Conservation (phyloP, 2,888 invertebrate genomes). For the Metacarcinus magister region DNA sequence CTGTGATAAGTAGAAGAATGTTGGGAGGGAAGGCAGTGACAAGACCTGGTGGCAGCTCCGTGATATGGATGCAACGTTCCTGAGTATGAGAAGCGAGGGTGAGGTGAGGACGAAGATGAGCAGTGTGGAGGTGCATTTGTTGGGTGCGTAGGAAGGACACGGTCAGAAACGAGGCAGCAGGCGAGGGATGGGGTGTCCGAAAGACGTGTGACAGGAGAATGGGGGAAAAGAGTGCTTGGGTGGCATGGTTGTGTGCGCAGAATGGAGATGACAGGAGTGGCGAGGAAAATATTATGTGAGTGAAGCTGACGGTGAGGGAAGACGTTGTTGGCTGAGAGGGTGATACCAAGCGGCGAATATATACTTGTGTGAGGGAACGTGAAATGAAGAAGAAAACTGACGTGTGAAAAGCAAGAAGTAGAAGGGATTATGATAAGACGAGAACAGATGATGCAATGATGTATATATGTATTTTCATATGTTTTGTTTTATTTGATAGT, state of each 20-base stretch:
- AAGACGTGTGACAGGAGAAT: background rate
- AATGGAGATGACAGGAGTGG: conserved; percentile 35
- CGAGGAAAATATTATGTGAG: background rate
- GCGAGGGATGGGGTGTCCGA: background rate
- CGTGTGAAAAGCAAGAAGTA: background rate
- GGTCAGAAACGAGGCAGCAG: background rate
- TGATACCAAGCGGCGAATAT: background rate
- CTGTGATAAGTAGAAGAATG: background rate
- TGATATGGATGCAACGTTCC: background rate
- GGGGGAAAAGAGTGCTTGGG: background rate
- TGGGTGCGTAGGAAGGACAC: background rate
- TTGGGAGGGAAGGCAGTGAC: background rate
- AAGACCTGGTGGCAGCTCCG: background rate
- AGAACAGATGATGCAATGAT: background rate
- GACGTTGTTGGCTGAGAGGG: background rate
- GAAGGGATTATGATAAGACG: background rate
- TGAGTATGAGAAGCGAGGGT: background rate
- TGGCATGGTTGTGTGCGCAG: background rate
- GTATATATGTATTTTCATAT: background rate
- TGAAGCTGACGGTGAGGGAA: background rate
- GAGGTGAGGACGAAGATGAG: background rate
- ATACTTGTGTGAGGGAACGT: background rate
- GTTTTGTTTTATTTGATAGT: background rate
- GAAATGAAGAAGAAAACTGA: background rate
- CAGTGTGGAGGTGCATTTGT: background rate